Conservation (phyloP, 1,140 invertebrate species). For the Mamestra configurata region DNA sequence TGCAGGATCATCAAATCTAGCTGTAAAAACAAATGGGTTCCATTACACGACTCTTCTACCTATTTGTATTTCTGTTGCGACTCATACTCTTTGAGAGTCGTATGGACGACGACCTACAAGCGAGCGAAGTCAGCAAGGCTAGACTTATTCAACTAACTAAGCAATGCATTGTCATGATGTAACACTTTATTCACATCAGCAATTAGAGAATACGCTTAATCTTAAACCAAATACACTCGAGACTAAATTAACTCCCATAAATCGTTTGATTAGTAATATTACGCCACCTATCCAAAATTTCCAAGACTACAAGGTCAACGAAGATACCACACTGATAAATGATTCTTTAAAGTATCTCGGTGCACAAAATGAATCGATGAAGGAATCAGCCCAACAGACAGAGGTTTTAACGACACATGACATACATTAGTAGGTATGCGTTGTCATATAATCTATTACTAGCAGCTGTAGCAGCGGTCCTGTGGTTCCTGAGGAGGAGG, state of each 20-base stretch:
- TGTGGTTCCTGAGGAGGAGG: too few species aligned
- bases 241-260: not conserved
- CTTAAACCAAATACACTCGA: too few species aligned
- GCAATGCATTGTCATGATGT: not conserved
- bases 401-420: not conserved
- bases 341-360: not conserved
- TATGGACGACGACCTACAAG: slow-evolving; percentile 7
- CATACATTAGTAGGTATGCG: not conserved
- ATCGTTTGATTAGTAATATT: not conserved
- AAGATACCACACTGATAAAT: not conserved
- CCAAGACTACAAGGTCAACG: not conserved
- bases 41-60: not conserved
- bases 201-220: not conserved
- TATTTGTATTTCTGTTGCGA: slow-evolving; percentile 10
- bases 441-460: not conserved
- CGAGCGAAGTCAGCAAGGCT: not conserved
- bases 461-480: too few species aligned
- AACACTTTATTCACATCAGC: not conserved
- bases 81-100: not conserved
- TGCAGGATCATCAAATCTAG: not conserved
- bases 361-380: not conserved
- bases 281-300: not conserved
- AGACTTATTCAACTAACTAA: not conserved
- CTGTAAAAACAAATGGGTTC: not conserved
- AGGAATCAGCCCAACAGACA: not conserved